These are phyloP conservation scores for Catamblyrhynchus diadema DNA, from an alignment of 2,797 vertebrate species.

Conservation along the genomic window DNA sequence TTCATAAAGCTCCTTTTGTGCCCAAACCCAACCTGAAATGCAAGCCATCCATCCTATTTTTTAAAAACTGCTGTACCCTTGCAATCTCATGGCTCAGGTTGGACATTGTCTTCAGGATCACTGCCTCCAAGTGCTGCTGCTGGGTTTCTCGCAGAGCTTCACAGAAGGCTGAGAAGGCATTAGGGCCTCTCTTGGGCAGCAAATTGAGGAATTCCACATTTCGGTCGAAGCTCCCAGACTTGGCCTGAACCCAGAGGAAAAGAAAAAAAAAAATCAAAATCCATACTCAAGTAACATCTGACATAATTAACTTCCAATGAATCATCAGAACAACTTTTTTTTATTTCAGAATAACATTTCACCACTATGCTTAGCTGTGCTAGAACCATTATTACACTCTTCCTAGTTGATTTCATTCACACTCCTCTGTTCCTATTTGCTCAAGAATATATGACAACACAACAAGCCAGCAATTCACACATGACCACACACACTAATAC, in stretches of 20 bases:
- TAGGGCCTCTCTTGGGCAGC: constrained; percentile 90
- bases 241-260: constrained; percentile 55
- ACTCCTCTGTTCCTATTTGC: background rate
- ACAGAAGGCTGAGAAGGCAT: constrained; percentile 89
- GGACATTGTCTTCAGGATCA: constrained; percentile 73
- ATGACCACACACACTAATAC: background rate
- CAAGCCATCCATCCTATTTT: background rate
- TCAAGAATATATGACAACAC: background rate
- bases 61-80: constrained; percentile 33
- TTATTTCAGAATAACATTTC: background rate
- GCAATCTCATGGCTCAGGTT: background rate
- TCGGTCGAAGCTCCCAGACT: constrained; percentile 70
- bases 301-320: background rate
- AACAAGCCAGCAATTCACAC: background rate
- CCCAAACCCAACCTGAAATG: background rate
- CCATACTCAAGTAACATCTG: background rate
- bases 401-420: background rate
- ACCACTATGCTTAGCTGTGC: background rate
- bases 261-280: background rate
- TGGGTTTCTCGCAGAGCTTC: constrained; percentile 85
- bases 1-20: background rate
- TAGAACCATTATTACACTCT: background rate
- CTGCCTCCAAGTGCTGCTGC: constrained; percentile 85
- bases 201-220: constrained; percentile 83
- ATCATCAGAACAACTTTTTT: background rate